Percentiles rank a stretch among this genome's conserved stretches.
Conservation (phyloP, 2,797 vertebrate genomes). For the Mallotus villosus region DNA sequence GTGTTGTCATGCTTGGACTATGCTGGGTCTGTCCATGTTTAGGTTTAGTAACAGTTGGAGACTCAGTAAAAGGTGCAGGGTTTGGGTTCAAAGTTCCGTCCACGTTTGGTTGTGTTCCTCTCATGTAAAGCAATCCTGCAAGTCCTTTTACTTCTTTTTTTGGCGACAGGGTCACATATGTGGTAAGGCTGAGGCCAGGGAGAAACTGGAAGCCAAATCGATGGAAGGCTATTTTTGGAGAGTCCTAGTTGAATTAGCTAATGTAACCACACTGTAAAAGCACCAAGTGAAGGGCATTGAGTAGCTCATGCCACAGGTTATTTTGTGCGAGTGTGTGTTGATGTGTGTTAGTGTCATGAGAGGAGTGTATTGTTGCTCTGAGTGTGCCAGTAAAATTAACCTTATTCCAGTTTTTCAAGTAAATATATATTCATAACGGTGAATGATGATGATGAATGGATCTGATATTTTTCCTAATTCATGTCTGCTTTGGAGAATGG, state of each 20-base stretch:
- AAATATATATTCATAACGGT: no score
- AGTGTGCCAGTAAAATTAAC: no score
- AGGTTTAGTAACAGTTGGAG: not conserved
- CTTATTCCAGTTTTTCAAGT: no score
- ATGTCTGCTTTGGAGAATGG: not conserved
- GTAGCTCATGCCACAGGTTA: slow-evolving; percentile 51
- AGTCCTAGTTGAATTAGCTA: slow-evolving; percentile 65
- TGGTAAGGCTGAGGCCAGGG: slow-evolving; percentile 59
- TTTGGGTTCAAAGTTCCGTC: not conserved
- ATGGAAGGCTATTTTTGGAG: slow-evolving; percentile 76
- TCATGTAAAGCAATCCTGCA: slow-evolving; percentile 45
- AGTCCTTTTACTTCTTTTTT: slow-evolving; percentile 23
- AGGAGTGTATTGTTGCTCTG: not conserved
- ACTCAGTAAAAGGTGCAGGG: not conserved
- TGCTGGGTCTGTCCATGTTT: no score
- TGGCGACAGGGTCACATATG: slow-evolving; percentile 34
- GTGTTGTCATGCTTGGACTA: no score
- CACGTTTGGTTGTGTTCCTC: not conserved
- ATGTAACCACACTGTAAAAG: slow-evolving; percentile 73
- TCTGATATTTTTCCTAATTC: no score
- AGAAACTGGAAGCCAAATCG: slow-evolving; percentile 75
- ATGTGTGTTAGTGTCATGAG: not conserved
- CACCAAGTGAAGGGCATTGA: slow-evolving; percentile 63
- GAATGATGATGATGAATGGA: no score
- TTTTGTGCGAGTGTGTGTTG: not conserved